Conservation (phyloP, 1,140 invertebrate species). For the Elymnias hypermnestra region DNA sequence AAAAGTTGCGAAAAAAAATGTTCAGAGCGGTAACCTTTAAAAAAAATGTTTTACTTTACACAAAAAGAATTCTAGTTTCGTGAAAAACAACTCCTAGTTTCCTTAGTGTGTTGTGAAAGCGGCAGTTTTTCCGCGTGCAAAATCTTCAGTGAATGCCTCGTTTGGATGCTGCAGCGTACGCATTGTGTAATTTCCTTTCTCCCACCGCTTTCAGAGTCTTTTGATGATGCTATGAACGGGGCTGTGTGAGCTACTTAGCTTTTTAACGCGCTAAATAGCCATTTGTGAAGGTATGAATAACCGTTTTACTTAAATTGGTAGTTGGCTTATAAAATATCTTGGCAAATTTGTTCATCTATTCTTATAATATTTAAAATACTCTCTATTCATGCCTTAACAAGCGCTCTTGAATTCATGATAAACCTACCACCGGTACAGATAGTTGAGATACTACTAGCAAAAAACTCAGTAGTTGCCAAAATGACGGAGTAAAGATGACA, state of each 20-base stretch:
- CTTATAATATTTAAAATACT: too few species aligned
- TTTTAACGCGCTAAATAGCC: conserved; percentile 3
- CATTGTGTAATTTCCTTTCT: not conserved
- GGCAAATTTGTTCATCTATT: too few species aligned
- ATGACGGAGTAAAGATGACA: too few species aligned
- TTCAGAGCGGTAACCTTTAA: too few species aligned
- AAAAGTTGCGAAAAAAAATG: too few species aligned
- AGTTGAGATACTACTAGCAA: too few species aligned
- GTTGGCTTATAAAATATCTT: too few species aligned
- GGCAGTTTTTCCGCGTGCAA: not conserved
- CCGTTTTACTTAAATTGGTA: conserved; percentile 2
- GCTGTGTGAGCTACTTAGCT: conserved; percentile 2
- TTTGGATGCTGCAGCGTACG: not conserved
- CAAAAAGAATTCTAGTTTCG: conserved; percentile 1
- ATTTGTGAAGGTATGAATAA: not conserved
- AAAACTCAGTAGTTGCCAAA: too few species aligned
- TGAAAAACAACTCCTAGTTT: not conserved
- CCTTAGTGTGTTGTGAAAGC: not conserved
- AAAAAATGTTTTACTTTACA: conserved; percentile 1
- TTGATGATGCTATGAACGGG: not conserved
- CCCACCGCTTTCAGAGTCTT: not conserved
- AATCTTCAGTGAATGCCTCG: not conserved
- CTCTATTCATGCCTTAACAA: too few species aligned
- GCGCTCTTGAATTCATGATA: too few species aligned
- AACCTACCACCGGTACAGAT: too few species aligned